Base-by-base conservation (phyloP, 2,888 invertebrate genomes). In the Pollenia griseotomentosa region DNA sequence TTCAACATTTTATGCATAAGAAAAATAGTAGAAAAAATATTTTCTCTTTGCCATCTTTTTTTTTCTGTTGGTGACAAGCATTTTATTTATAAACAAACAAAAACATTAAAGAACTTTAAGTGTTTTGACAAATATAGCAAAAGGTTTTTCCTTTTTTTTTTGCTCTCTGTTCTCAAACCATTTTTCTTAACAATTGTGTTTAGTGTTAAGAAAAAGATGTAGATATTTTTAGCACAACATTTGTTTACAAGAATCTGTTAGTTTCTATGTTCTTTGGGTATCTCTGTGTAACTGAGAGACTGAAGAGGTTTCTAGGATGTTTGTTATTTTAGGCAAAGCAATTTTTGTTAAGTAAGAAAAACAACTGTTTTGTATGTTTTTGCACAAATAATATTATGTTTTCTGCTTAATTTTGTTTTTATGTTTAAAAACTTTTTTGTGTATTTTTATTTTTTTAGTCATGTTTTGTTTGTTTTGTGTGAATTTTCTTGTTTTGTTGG, bases 91-190 rank as follows among this genome's bases (percentile, higher is more conserved):
- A 86, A 86, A 73, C 86, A 86, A 80, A 83, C 74, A 86, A 86
- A 79, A 83, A 80, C 80, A 86, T 86, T 83, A 74, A 80, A 83
- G 73, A 75, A 86, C 85, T 87, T 87, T 85, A 87, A 88, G 87
- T 85, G 83, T 85, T 87, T 87, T 87, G 87, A 87, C 88, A 87
- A 83, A 85, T 87, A 86, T 71, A 75, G 79, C 33, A 79, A 83
- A 83, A 75, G 57, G 81, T 77, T 70, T 65, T 23, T 48, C 10
- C 12, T 48, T 66, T 51, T 61, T 68, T 0, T 42, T 16, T 53
- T 46, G 33, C 48, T 51, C n/a, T 51, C 40, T 19, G n/a, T n/a
- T 33, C 42, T n/a, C n/a, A 9, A 40, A 16, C 19, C 10, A 46
- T 23, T 59, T 44, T 71, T 59, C 61, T 74, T 59, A 79, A 53